Base-by-base conservation (phyloP, 1,140 invertebrate genomes). In the Drosophila nasuta region DNA sequence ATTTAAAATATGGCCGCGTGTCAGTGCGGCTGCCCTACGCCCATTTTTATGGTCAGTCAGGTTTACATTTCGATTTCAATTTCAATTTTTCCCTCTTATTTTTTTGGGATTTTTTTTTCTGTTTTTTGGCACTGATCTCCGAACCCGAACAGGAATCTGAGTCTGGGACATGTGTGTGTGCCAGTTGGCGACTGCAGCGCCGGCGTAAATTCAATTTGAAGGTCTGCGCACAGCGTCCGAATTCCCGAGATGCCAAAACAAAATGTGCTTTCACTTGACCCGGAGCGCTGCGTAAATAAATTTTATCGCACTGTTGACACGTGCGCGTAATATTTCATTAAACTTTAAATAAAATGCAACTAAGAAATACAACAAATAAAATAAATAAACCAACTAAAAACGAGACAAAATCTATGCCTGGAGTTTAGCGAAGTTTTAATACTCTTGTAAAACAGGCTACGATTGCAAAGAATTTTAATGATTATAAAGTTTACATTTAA, bases 1-100 rank as follows among this genome's bases (percentile, higher is more conserved):
- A 91, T 91, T 91, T 92, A 91, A 92, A 86, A 92, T 92, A 92
- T 92, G 90, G 87, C 83, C 85, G 74, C 72, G 78, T 92, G 91
- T 92, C 91, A 91, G 77, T 74, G 90, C 73, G 77, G 62, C 63
- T 91, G 90, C 91, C 91, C 91, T 81, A 91, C 83, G 87, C 83
- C 86, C 90, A 92, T 92, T 89, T 89, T 89, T 89, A 89, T 85
- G 68, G 66, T 63, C 54, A 77, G 82, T 77, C 80, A 80, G 83
- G 80, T 83, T 88, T 88, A 87, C 77, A 85, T 89, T 89, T 83
- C 77, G 82, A 85, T 85, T 86, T 86, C 82, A 70, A 77, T 83
- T 88, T 81, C 81, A 72, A 89, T 83, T 80, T 65, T 64, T 64
- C 35, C 10, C 20, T 38, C 17, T 52, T 63, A 48, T 62, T 62